Conservation (phyloP, 2,888 invertebrate species). For the Lasioglossum morio region DNA sequence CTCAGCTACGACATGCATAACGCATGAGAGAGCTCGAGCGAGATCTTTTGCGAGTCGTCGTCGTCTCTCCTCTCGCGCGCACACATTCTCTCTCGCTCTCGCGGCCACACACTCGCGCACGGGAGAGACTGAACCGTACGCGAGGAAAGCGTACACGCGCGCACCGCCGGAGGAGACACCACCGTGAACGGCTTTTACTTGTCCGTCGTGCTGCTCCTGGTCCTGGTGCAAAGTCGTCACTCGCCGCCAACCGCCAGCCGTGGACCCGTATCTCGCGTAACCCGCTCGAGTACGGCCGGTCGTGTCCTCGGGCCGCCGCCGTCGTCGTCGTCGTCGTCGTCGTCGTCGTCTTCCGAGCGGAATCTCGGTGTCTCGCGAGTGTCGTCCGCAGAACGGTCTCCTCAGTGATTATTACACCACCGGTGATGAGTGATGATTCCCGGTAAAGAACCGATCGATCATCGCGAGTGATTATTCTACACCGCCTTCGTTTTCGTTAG, state of each 20-base stretch:
- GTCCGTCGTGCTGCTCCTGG: constrained; percentile 44
- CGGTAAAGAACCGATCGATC: constrained; percentile 23
- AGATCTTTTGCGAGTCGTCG: constrained; percentile 74
- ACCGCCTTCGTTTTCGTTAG: not conserved
- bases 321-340: not conserved
- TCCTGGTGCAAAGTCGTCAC: constrained; percentile 47
- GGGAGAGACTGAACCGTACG: constrained; percentile 54
- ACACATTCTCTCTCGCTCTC: constrained; percentile 33
- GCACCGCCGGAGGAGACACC: constrained; percentile 39
- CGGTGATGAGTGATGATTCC: constrained; percentile 54
- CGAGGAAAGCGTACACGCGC: constrained; percentile 63
- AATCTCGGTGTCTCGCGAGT: constrained; percentile 53
- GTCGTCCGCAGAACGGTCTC: constrained; percentile 64
- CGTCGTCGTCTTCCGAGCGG: not conserved
- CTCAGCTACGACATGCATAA: constrained; percentile 87
- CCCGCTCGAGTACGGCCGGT: constrained; percentile 8
- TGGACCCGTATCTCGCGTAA: constrained; percentile 25
- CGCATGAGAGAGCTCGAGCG: constrained; percentile 86
- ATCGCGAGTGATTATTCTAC: constrained; percentile 38
- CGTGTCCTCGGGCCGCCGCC: not conserved
- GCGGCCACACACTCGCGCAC: constrained; percentile 44
- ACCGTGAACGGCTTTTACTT: constrained; percentile 50
- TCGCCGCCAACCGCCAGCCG: constrained; percentile 18
- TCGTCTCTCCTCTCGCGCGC: constrained; percentile 59
- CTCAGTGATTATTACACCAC: constrained; percentile 8